Evolutionary conservation across 2,113 vertebrate genomes (phyloP), one percentile per base, ranked within the genome.

Genomic region (Lophotis ruficrista): DNA sequence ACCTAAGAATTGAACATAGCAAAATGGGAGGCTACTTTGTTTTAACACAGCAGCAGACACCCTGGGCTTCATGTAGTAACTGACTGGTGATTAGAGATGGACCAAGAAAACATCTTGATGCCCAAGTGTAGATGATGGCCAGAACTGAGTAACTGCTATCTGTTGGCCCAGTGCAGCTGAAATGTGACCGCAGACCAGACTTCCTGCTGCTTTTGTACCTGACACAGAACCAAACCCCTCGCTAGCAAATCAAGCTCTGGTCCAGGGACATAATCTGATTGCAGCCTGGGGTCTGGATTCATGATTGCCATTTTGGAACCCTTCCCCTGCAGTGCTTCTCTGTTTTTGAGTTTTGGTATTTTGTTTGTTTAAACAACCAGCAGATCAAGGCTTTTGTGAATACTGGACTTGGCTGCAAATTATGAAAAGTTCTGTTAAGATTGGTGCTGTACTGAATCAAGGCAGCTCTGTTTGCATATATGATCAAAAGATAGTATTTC

Each of bases 401-500:
- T 78, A 43, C 56, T 60, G 68, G 60, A 54, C 41, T 43, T 43
- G 41, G 41, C 41, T 43, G 41, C 41, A 43, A 43, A 43, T 43
- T 85, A 68, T 70, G 66, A 83, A 66, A 68, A 80, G 43, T 88
- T 66, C 28, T 77, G 41, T 54, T 92, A 78, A 84, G 77, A 87
- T 30, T 51, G 94, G 86, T 93, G 83, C 83, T 92, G 90, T 94
- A 37, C 80, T 69, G 80, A 91, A 60, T 89, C 8, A 3, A 93
- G 73, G 90, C 95, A 89, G 89, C 91, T 96, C 68, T 93, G 60
- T 91, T 94, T 88, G 88, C 54, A 65, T 84, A 78, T 0, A 0
- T 2, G 31, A 79, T 91, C 69, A 85, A 83, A 83, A 90, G 57
- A 28, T 68, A 57, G 33, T 69, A 53, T 64, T 96, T 90, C 57